These are phyloP conservation scores for Campylomormyrus numenius DNA, from an alignment of 2,113 vertebrate species.

Conservation along the genomic window DNA sequence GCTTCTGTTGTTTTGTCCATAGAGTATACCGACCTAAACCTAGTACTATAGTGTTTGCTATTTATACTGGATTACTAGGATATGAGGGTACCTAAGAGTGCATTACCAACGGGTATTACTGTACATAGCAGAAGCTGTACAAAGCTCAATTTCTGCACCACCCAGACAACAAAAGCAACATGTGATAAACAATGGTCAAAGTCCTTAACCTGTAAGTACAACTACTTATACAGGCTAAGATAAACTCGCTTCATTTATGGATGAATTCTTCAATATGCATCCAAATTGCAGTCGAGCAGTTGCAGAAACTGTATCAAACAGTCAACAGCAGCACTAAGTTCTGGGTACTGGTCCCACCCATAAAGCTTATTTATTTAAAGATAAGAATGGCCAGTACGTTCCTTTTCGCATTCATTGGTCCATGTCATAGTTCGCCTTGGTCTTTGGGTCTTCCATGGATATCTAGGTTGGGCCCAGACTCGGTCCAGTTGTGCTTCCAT, in stretches of 20 bases:
- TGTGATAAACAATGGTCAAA: slow-evolving; percentile 19
- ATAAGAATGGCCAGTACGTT: not conserved
- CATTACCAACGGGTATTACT: slow-evolving; percentile 14
- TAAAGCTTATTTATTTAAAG: not conserved
- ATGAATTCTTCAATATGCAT: not conserved
- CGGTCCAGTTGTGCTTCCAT: not conserved
- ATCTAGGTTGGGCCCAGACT: not conserved
- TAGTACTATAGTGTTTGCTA: slow-evolving; percentile 32
- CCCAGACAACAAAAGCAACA: slow-evolving; percentile 29
- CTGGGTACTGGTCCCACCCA: not conserved
- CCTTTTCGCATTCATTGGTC: not conserved
- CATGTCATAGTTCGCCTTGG: not conserved
- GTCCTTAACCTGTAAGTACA: slow-evolving; percentile 9
- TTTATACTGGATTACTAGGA: slow-evolving; percentile 26
- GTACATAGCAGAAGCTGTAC: slow-evolving; percentile 26
- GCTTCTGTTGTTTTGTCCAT: slow-evolving; percentile 28
- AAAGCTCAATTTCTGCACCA: slow-evolving; percentile 30
- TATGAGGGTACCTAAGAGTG: slow-evolving; percentile 25
- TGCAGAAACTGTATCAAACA: not conserved
- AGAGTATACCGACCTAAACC: slow-evolving; percentile 20
- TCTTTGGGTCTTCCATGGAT: not conserved
- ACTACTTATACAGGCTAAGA: not conserved
- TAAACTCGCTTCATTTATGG: not conserved
- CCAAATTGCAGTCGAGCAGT: not conserved
- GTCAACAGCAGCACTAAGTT: not conserved